Evolutionary conservation across 2,797 vertebrate species (phyloP), one percentile per base, ranked within the genome.

Genomic region (Gallinago solitaria): DNA sequence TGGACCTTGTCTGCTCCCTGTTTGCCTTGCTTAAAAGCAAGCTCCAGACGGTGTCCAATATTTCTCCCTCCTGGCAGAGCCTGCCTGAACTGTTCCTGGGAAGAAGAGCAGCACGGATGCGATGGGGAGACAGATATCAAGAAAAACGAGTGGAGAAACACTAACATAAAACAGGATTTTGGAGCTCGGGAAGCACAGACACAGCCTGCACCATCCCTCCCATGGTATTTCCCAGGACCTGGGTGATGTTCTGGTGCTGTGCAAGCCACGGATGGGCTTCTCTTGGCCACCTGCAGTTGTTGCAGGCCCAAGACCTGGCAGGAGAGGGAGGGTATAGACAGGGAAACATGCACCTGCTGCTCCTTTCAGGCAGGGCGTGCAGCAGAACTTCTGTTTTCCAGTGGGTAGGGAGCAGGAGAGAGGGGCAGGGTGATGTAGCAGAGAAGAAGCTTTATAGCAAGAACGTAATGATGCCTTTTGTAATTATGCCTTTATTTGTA

Each of bases 251-350:
- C 57, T 71, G 35, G 30, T 17, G 11, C 25, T 0, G 0, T 25
- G 28, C 37, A 51, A 51, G 37, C 23, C 4, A 0, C 0, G 0
- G 9, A 7, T 25, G 21, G 53, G 16, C 18, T 83, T 57, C 18
- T 28, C 41, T 67, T 19, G 35, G 18, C 56, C 43, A 35, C 21
- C 48, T 68, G 60, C n/a, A 23, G 50, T 23, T 9, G 24, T 16
- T 77, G 48, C 59, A 61, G 27, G 30, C 2, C 2, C 0, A 4
- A 75, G 64, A 37, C 33, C 50, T 9, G 54, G 45, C 59, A 69
- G 71, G 30, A 56, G 37, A 19, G 41, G 35, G 28, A 21, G 47
- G 21, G 37, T 17, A 18, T 25, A 28, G 35, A 2, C 1, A 5
- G 16, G 37, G 20, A 77, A 16, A 53, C 74, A 48, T 2, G 6